Evolutionary conservation across 2,797 vertebrate genomes (phyloP), one percentile per base, ranked within the genome.

Genomic region (Hylomyscus alleni): DNA sequence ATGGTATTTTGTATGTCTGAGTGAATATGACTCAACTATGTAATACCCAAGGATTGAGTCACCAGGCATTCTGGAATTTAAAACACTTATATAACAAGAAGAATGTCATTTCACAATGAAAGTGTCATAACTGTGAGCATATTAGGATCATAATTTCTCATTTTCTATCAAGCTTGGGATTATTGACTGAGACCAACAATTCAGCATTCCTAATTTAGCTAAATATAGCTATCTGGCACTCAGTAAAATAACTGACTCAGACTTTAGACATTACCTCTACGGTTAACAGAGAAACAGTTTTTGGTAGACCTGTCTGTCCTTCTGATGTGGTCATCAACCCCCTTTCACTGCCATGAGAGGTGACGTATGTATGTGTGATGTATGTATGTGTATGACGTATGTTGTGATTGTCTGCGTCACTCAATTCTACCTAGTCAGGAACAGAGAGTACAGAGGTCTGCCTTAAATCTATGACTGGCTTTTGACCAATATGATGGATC

Each of bases 111-210:
- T 26, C 50, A 90, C 87, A 81, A 31, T 93, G 11, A 54, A 85
- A 94, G 62, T 75, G 31, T 0, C 77, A 91, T 29, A 67, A 10
- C 26, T 26, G 47, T 44, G 1, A 75, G 40, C 17, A n/a, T 84
- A n/a, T 72, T 54, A 65, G 26, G 22, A 50, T 4, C 62, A 44
- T 77, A 50, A 87, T 93, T 67, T 89, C 69, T 96, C 67, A 92
- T 82, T 95, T 95, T 87, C 20, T 88, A 54, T 62, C 67, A 90
- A 96, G 84, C 34, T 19, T 78, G 20, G 65, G 62, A 75, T 75
- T 82, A 52, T 73, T 73, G 83, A 89, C 83, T 84, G 10, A 96
- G 86, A 56, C 1, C n/a, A 90, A 26, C 72, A 91, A 87, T 44
- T 9, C 2, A 34, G 12, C 26, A 6, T 54, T 90, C 83, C 31